phyloP scores from a whole-genome alignment of 2,113 vertebrate species.

The Stegastes partitus region DNA sequence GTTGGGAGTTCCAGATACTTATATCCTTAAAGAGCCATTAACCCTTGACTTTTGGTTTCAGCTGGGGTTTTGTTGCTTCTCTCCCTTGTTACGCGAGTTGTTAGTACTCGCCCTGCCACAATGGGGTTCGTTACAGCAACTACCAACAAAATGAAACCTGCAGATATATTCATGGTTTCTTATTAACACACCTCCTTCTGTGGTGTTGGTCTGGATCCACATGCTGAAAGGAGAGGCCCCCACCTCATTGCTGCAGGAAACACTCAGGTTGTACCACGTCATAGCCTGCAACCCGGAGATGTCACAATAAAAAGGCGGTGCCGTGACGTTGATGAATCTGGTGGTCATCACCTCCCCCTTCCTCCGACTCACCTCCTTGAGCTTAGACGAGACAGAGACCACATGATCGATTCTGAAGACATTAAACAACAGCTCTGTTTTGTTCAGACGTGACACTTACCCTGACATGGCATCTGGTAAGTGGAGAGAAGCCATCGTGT shows the following conservation, averaged over 20 bases:
- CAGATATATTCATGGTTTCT: neutral
- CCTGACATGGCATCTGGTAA: slow-evolving; percentile 87
- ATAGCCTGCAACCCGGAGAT: slow-evolving; percentile 89
- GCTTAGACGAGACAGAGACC: slow-evolving; percentile 71
- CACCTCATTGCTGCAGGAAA: slow-evolving; percentile 94
- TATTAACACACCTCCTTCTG: slow-evolving; percentile 89
- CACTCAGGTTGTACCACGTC: slow-evolving; percentile 87
- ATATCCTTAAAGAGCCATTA: too few species aligned
- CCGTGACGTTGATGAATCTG: slow-evolving; percentile 77
- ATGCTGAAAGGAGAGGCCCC: slow-evolving; percentile 84
- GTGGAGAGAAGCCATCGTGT: slow-evolving; percentile 90
- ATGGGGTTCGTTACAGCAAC: neutral
- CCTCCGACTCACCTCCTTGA: slow-evolving; percentile 81
- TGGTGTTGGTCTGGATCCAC: slow-evolving; percentile 90
- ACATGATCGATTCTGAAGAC: rapidly evolving
- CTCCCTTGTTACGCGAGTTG: too few species aligned
- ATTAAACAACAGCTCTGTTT: neutral
- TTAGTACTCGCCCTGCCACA: too few species aligned
- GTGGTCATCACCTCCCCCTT: slow-evolving; percentile 75
- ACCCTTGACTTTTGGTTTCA: too few species aligned
- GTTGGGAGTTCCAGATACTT: too few species aligned
- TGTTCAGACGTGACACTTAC: slow-evolving; percentile 77
- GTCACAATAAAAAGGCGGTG: slow-evolving; percentile 87
- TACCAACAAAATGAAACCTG: neutral
- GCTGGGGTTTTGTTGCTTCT: too few species aligned